Percentiles rank a stretch among this genome's conserved stretches.
phyloP scores from a whole-genome alignment of 2,888 invertebrate genomes.

The Mimumesa dahlbomi region DNA sequence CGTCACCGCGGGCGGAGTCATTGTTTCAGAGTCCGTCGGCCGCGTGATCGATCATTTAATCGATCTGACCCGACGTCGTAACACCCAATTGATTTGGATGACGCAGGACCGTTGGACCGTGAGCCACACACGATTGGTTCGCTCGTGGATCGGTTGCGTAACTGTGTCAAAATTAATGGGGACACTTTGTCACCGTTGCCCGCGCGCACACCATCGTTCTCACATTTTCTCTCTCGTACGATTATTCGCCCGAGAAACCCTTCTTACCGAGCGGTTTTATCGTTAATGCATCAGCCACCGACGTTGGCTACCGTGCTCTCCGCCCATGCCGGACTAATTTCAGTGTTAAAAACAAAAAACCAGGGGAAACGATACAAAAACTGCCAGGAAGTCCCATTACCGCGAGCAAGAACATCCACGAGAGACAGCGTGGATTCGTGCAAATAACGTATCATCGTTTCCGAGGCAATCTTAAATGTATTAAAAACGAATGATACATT shows the following conservation, averaged over 20 bases:
- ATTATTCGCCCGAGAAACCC: background rate
- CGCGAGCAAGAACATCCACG: background rate
- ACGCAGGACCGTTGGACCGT: conserved; percentile 48
- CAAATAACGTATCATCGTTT: too few relatives aligned
- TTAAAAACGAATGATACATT: too few relatives aligned
- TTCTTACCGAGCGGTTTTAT: background rate
- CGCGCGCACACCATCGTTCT: background rate
- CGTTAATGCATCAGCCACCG: background rate
- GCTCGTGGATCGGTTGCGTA: conserved; percentile 57
- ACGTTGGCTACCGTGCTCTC: background rate
- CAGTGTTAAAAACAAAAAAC: conserved; percentile 1
- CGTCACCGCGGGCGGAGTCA: background rate
- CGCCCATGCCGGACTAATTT: conserved; percentile 18
- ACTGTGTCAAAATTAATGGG: conserved; percentile 45
- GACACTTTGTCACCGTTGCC: background rate
- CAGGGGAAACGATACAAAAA: too few relatives aligned
- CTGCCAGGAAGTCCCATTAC: conserved; percentile 20
- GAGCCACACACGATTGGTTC: conserved; percentile 29
- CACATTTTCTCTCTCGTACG: background rate
- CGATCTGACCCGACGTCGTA: conserved; percentile 67
- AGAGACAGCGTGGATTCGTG: too few relatives aligned
- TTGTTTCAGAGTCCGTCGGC: conserved; percentile 19
- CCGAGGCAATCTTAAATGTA: too few relatives aligned
- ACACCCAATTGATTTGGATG: conserved; percentile 72
- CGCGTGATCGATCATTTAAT: conserved; percentile 67